These are phyloP conservation scores for Drosophila pullipes DNA, from an alignment of 2,888 invertebrate genomes.

Conservation along the genomic window DNA sequence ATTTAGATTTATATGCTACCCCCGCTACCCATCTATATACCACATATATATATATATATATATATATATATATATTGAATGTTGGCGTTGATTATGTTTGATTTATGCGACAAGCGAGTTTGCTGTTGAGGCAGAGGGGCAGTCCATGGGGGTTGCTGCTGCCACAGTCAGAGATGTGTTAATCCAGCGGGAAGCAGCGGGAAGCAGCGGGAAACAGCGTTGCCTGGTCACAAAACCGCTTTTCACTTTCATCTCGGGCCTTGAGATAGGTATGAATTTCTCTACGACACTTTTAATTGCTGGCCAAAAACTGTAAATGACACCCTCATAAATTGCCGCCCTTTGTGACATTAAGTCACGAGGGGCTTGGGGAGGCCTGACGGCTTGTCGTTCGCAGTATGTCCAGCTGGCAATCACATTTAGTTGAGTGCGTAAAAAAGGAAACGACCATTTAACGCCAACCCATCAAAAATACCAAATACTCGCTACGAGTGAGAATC, in stretches of 20 bases:
- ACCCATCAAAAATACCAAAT: conserved; percentile 36
- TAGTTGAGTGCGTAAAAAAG: conserved; percentile 62
- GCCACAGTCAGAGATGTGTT: conserved; percentile 36
- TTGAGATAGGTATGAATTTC: conserved; percentile 23
- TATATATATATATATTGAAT: conserved; percentile 49
- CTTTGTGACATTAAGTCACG: conserved; percentile 29
- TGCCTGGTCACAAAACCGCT: conserved; percentile 26
- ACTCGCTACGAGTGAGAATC: not conserved
- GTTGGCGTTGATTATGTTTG: conserved; percentile 78
- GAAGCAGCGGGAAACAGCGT: conserved; percentile 6
- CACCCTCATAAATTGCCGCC: conserved; percentile 72
- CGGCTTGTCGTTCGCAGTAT: conserved; percentile 29
- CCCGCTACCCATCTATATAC: conserved; percentile 1
- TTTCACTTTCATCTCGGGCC: conserved; percentile 50
- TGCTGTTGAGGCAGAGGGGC: conserved; percentile 14
- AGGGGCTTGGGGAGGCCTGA: not conserved
- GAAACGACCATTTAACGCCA: conserved; percentile 70
- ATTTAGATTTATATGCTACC: conserved; percentile 73
- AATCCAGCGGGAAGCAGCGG: conserved; percentile 33
- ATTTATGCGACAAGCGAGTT: conserved; percentile 74
- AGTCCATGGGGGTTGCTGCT: conserved; percentile 49
- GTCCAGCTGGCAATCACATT: conserved; percentile 76
- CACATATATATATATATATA: conserved; percentile 33
- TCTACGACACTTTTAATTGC: conserved; percentile 63
- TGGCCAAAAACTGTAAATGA: conserved; percentile 60